Base-by-base conservation (phyloP, 2,113 vertebrate genomes). In the Nothobranchius kuhntae region DNA sequence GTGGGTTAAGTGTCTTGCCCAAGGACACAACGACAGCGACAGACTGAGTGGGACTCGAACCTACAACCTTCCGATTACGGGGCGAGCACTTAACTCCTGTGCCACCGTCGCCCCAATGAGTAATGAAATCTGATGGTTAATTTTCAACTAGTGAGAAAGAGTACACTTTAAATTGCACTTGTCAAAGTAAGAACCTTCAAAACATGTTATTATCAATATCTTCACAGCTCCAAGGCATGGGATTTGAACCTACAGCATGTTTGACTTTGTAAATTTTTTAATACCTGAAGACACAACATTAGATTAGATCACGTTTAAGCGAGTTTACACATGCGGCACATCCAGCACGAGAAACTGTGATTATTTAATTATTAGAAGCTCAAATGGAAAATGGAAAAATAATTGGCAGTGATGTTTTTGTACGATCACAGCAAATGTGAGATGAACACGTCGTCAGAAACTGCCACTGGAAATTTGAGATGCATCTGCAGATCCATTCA, bases 301-400 rank as follows among this genome's bases (percentile, higher is more conserved):
- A 55, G 7, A 9, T 15, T 5, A n/a, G 35, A 55, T 36, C 14
- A 45, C 11, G 21, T 24, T 59, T 45, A 7, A 54, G 47, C 6
- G 66, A 40, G 53, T 62, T 69, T 68, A n/a, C 13, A 61, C 24
- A 50, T 9, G 36, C 2, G 36, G 57, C 15, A 36, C 13, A 46
- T 0, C 30, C 46, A 15, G 6, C 10, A 56, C 13, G 40, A 57
- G 10, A 60, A 46, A n/a, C 9, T 50, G 3, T 57, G 53, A 24
- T 12, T 38, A 63, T 24, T 44, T 35, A 8, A 58, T 44, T 24
- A 44, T 12, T 15, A 9, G 6, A 21, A 58, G 13, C 15, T 44
- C 9, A 35, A 40, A 10, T 44, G 38, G 9, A 21, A 51, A 51
- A 14, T n/a, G 54, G 30, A 6, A 56, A 26, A 7, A 26, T 21